These are phyloP conservation scores for Temnothorax unifasciatus DNA, from an alignment of 2,888 invertebrate genomes.

Conservation along the genomic window DNA sequence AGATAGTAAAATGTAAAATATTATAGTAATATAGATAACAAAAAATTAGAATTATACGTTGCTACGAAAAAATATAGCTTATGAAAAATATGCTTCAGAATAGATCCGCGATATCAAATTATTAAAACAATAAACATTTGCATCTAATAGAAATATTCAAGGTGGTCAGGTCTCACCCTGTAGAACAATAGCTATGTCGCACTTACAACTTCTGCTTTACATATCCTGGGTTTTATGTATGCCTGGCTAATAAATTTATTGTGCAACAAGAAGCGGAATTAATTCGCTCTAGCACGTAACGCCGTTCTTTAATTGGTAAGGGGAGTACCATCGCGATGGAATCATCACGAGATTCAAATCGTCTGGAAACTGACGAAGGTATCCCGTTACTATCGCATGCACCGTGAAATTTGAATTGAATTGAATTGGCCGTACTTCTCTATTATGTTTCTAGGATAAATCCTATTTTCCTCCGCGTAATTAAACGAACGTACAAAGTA, in stretches of 20 bases:
- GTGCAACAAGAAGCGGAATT: background rate
- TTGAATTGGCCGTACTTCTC: slow-evolving; percentile 30
- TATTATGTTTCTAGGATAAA: slow-evolving; percentile 38
- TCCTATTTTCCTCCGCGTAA: background rate
- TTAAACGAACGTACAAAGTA: background rate
- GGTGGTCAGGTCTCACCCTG: background rate
- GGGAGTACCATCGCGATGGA: background rate
- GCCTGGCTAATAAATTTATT: slow-evolving; percentile 29
- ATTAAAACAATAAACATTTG: slow-evolving; percentile 1
- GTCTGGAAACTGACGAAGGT: slow-evolving; percentile 21
- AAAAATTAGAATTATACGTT: background rate
- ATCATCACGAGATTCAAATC: slow-evolving; percentile 37
- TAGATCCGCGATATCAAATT: background rate
- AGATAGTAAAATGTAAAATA: background rate
- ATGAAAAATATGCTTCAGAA: background rate
- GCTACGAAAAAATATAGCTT: background rate
- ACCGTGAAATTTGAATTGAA: slow-evolving; percentile 33
- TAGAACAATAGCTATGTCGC: background rate
- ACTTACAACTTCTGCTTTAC: slow-evolving; percentile 6
- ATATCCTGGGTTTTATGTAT: background rate
- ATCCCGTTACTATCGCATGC: slow-evolving; percentile 20
- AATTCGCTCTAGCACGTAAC: slow-evolving; percentile 10
- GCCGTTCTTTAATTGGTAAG: slow-evolving; percentile 12
- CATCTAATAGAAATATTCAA: slow-evolving; percentile 8
- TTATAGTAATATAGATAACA: background rate